Base-by-base conservation (phyloP, 2,888 invertebrate species). In the Mycalesis mineus region DNA sequence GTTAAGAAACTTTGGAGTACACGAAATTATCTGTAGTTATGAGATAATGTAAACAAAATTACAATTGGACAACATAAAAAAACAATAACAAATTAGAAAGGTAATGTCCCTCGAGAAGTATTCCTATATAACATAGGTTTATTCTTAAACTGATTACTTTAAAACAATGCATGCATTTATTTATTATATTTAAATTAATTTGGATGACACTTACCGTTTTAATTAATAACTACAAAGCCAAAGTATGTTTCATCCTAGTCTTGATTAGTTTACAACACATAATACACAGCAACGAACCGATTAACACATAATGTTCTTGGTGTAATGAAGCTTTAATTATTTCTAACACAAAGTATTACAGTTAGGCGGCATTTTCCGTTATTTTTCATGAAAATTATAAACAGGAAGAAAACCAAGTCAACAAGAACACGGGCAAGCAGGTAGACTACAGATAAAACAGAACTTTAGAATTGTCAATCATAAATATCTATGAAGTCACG, bases 161-260 rank as follows among this genome's bases (percentile, higher is more conserved):
- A 45, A 28, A 50, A 37, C 9, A 33, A 40, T 15, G n/a, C 11
- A 9, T 52, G 22, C 49, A 49, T 29, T 14, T 33, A 31, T 36
- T 40, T 41, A 57, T 28, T 56, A 31, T 56, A 11, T 59, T 45
- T 57, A 57, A 57, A 61, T 57, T 61, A 52, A 59, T 61, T 56
- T 40, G 6, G 42, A 53, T 54, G 60, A 40, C 63, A 82, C 88
- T 84, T 84, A 88, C 88, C 82, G 77, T 76, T 82, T 73, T 77
- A 77, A 73, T 74, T 78, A 72, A 74, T 78, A 74, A 78, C 68
- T 82, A 80, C 71, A 79, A 80, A 72, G 75, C 76, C 71, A 75
- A 84, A 82, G 81, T 85, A 80, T 85, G 86, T 84, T 86, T 85
- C 84, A 83, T 88, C 81, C 79, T 85, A 70, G 75, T 84, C 74